Evolutionary conservation across 2,113 vertebrate genomes (phyloP), one percentile per base, ranked within the genome.

Genomic region (Pantherophis guttatus): DNA sequence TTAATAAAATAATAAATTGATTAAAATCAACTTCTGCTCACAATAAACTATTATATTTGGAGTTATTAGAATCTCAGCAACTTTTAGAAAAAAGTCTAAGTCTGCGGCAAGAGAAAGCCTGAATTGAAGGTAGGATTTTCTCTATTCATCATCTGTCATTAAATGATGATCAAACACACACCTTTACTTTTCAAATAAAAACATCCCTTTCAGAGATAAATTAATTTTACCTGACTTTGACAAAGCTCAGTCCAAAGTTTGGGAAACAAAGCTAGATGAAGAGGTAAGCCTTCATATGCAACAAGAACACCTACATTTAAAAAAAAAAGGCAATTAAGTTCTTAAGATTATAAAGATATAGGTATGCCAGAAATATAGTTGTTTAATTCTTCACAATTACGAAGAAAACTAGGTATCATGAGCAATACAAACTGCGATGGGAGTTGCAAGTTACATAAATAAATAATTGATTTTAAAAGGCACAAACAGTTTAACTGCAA

Each of bases 211-310:
- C 62, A 92, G 33, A 81, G 17, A 81, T 89, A 39, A n/a, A 91
- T 94, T 95, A 88, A 50, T 92, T 97, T 97, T 97, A 99, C 99
- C 99, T 99, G 99, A 90, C 99, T 99, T 97, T 99, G 99, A 95
- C 98, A 98, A 53, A 99, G 98, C 97, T 99, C 99, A 21, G 99
- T 99, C 99, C 99, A 99, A 89, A 99, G 98, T 96, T 99, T 99
- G 93, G 99, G 99, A 95, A 99, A 99, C 90, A 99, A 98, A 0
- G 98, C 98, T 26, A 99, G 98, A 96, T 99, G 99, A 94, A 99
- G 98, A 39, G 99, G 99, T 91, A 99, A 98, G 94, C 99, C 99
- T 98, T 99, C 99, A 94, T 99, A 99, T 0, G 99, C 99, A 91
- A 99, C 99, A 94, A 99, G 95, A 93, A 99, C 99, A 98, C 99